A percentile compares a stretch with the other conserved stretches of the same genome.
These are phyloP conservation scores for Dione juno DNA, from an alignment of 2,888 invertebrate genomes.

Conservation along the genomic window DNA sequence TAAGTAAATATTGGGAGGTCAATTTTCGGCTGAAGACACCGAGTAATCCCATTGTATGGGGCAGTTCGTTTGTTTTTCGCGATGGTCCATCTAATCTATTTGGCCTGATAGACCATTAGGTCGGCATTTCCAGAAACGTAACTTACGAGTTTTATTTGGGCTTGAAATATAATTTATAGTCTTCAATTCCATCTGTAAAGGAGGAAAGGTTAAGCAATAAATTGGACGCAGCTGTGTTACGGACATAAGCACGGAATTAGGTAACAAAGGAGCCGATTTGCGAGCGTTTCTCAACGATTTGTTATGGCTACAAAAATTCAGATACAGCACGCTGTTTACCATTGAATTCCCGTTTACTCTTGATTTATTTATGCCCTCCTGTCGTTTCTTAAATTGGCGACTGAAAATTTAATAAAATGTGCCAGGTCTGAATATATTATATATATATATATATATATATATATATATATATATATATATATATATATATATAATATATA, in stretches of 20 bases:
- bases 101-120: slow-evolving; percentile 72
- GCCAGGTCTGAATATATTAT: too few relatives aligned
- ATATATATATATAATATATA: too few relatives aligned
- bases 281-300: slow-evolving; percentile 59
- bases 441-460: too few relatives aligned
- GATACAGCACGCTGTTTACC: slow-evolving; percentile 45
- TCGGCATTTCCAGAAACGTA: slow-evolving; percentile 69
- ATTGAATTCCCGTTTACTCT: slow-evolving; percentile 42
- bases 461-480: too few relatives aligned
- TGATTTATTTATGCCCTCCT: slow-evolving; percentile 37
- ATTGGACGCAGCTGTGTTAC: slow-evolving; percentile 77
- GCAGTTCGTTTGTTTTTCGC: slow-evolving; percentile 30
- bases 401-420: slow-evolving; percentile 20
- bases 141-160: slow-evolving; percentile 79
- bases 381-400: slow-evolving; percentile 31
- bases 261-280: slow-evolving; percentile 77
- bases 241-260: slow-evolving; percentile 77
- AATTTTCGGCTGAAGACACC: slow-evolving; percentile 41
- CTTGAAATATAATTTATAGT: slow-evolving; percentile 83
- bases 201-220: slow-evolving; percentile 80
- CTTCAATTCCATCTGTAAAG: slow-evolving; percentile 78
- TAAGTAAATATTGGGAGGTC: slow-evolving; percentile 44
- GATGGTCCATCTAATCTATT: slow-evolving; percentile 65
- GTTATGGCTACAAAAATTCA: slow-evolving; percentile 51
- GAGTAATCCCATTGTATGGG: slow-evolving; percentile 40